Evolutionary conservation across 2,888 invertebrate genomes (phyloP).

Genomic region (Limnephilus rhombicus): DNA sequence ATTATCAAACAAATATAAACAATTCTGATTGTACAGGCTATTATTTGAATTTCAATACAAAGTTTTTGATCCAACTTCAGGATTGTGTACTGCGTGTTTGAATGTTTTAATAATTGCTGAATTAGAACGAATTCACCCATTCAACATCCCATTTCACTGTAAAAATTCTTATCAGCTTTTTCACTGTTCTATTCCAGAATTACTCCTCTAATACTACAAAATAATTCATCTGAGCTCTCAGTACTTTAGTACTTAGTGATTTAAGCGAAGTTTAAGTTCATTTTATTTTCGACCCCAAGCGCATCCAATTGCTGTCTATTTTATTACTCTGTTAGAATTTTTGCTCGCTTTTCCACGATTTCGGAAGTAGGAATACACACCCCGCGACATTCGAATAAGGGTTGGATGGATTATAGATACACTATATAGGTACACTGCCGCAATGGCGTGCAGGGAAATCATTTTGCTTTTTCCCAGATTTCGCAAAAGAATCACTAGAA

Average conservation of each 20-base stretch:
- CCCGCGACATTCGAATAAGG: slow-evolving; percentile 34
- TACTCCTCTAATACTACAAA: background rate
- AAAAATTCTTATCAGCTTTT: background rate
- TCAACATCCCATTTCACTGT: background rate
- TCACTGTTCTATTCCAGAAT: background rate
- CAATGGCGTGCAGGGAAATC: background rate
- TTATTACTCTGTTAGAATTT: slow-evolving; percentile 52
- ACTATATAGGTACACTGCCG: background rate
- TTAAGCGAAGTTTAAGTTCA: slow-evolving; percentile 45
- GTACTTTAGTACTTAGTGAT: background rate
- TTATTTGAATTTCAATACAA: too few relatives aligned
- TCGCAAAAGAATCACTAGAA: background rate
- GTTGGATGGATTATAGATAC: slow-evolving; percentile 8
- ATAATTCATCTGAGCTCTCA: background rate
- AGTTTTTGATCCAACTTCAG: too few relatives aligned
- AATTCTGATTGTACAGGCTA: too few relatives aligned
- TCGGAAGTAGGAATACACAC: slow-evolving; percentile 21
- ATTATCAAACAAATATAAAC: too few relatives aligned
- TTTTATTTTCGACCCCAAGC: slow-evolving; percentile 40
- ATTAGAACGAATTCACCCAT: background rate
- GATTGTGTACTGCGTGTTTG: too few relatives aligned
- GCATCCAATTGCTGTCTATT: slow-evolving; percentile 55
- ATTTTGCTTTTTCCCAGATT: background rate
- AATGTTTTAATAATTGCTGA: too few relatives aligned
- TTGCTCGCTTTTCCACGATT: slow-evolving; percentile 45